Evolutionary conservation across 2,888 invertebrate species (phyloP).

Genomic region (Harpalus rubripes): DNA sequence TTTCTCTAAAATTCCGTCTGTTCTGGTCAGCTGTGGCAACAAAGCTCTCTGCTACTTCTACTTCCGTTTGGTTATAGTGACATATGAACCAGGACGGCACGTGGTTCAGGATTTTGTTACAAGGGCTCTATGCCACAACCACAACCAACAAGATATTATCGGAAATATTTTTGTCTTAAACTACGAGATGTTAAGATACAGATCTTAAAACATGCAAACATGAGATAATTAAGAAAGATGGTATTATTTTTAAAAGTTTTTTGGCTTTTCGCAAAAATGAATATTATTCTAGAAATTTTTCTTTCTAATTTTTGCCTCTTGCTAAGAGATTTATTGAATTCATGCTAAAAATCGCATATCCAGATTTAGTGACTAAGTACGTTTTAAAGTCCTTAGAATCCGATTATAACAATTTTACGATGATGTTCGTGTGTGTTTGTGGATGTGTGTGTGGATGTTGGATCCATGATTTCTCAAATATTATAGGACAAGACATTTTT

Average conservation of each 20-base stretch:
- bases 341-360: no score
- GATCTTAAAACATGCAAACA: conserved; percentile 11
- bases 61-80: conserved; percentile 75
- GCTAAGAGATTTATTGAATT: no score
- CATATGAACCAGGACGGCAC: conserved; percentile 75
- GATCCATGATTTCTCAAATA: no score
- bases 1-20: neutral
- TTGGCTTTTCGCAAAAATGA: neutral
- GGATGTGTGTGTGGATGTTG: no score
- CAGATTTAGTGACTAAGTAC: no score
- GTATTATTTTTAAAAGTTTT: conserved; percentile 1
- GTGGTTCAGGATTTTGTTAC: conserved; percentile 72
- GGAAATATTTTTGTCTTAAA: conserved; percentile 15
- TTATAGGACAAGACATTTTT: no score
- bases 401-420: no score
- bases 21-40: conserved; percentile 62
- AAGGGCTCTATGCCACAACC: conserved; percentile 34
- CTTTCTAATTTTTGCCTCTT: no score
- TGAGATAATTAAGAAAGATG: conserved; percentile 4
- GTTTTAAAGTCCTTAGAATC: no score
- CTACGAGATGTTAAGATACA: conserved; percentile 25
- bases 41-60: conserved; percentile 71
- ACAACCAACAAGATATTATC: neutral
- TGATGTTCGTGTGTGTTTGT: no score
- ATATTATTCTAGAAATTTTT: neutral